These are phyloP conservation scores for Pseudopodoces humilis DNA, from an alignment of 2,113 vertebrate genomes.

Conservation along the genomic window DNA sequence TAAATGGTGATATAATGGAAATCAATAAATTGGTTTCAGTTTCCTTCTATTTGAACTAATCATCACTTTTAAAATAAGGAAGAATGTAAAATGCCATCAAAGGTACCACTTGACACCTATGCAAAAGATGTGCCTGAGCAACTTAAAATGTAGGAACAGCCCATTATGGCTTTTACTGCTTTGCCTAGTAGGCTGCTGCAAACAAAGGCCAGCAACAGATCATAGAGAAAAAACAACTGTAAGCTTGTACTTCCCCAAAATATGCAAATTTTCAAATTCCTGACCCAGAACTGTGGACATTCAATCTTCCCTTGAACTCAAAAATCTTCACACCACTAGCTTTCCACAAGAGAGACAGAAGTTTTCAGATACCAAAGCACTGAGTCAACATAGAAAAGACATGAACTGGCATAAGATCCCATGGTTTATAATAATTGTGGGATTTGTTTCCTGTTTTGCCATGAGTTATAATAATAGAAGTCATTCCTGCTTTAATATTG, in stretches of 20 bases:
- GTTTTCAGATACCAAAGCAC: neutral
- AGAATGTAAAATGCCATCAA: neutral
- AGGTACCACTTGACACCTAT: neutral
- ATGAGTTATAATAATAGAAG: neutral
- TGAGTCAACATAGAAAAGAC: neutral
- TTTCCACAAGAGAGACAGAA: neutral
- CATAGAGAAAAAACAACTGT: neutral
- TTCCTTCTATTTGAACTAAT: neutral
- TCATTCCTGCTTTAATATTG: neutral
- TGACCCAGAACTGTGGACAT: neutral
- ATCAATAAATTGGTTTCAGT: neutral
- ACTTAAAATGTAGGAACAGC: neutral
- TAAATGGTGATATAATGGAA: neutral
- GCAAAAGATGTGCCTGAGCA: neutral
- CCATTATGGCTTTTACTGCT: neutral
- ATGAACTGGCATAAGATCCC: neutral
- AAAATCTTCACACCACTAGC: neutral
- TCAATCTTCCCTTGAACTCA: neutral
- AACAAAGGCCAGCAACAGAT: fast-evolving
- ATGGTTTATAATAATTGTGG: neutral
- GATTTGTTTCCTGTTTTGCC: neutral
- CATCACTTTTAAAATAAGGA: neutral
- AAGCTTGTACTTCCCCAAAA: neutral
- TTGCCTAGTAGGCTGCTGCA: neutral
- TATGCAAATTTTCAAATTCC: neutral